phyloP scores from a whole-genome alignment of 1,140 invertebrate species.

The Carcinoscorpius rotundicauda region DNA sequence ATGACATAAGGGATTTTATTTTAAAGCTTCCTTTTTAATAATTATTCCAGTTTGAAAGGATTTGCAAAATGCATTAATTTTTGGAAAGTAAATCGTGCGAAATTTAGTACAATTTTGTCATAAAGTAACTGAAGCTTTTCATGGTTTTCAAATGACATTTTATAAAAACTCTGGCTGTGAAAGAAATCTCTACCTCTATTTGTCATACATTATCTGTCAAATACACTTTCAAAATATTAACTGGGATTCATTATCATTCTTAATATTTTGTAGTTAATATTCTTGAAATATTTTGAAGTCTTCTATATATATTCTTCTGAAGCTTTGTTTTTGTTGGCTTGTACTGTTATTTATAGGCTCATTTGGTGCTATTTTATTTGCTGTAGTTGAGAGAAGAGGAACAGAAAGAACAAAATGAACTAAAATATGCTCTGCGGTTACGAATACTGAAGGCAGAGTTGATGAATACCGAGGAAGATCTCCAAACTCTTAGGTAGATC shows the following conservation, averaged over 20 bases:
- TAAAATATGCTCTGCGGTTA: slow-evolving; percentile 28
- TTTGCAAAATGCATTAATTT: no score
- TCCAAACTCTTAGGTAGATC: slow-evolving; percentile 29
- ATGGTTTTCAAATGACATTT: no score
- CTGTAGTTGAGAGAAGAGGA: not conserved
- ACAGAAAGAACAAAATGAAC: slow-evolving; percentile 10
- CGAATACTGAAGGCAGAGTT: slow-evolving; percentile 31
- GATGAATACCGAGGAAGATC: slow-evolving; percentile 27
- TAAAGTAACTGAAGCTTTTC: no score
- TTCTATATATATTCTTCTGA: not conserved
- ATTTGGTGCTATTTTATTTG: not conserved
- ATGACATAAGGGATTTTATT: not conserved
- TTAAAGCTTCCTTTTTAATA: no score
- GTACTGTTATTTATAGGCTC: no score
- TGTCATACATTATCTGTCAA: no score
- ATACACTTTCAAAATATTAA: not conserved
- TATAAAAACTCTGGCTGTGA: no score
- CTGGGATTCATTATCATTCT: not conserved
- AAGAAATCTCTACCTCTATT: no score
- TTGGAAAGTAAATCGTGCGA: no score
- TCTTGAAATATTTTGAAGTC: not conserved
- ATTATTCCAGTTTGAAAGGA: no score
- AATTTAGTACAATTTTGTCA: no score
- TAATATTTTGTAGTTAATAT: not conserved
- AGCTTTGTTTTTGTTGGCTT: no score